Conservation (phyloP, 1,140 invertebrate genomes). For the Radopholus similis region DNA sequence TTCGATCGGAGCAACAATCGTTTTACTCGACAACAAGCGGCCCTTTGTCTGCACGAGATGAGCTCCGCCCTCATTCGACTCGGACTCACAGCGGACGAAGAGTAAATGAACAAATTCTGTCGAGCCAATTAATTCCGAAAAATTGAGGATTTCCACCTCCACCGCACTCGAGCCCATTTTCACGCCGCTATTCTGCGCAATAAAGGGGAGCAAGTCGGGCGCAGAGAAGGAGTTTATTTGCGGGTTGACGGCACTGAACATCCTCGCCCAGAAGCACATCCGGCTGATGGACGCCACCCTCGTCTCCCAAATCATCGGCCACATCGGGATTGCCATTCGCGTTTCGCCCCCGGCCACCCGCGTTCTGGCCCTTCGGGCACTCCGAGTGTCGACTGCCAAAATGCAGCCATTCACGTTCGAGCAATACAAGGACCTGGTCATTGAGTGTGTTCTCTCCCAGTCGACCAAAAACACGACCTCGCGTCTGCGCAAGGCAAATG, state of each 20-base stretch:
- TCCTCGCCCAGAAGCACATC: constrained; percentile 33
- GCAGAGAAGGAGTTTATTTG: not conserved
- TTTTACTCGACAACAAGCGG: not conserved
- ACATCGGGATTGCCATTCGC: not conserved
- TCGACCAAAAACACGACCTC: constrained; percentile 8
- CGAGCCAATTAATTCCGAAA: not conserved
- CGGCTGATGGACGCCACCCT: constrained; percentile 24
- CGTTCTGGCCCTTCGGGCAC: constrained; percentile 24
- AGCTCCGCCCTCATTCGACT: not conserved
- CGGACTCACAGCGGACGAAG: not conserved
- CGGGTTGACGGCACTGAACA: constrained; percentile 30
- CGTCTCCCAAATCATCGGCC: constrained; percentile 10
- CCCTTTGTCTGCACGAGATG: constrained; percentile 4
- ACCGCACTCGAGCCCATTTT: not conserved
- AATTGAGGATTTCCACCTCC: not conserved
- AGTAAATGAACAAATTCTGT: not conserved
- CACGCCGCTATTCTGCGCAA: not conserved
- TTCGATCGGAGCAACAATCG: constrained; percentile 3
- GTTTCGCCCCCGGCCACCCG: constrained; percentile 17
- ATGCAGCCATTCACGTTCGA: constrained; percentile 21
- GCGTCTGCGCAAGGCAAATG: constrained; percentile 22
- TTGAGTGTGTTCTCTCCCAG: constrained; percentile 27
- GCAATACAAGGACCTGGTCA: constrained; percentile 31
- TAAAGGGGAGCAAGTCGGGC: not conserved
- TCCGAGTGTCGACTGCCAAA: constrained; percentile 19